phyloP scores from a whole-genome alignment of 2,113 vertebrate genomes.

The Orientallactaga bullata region DNA sequence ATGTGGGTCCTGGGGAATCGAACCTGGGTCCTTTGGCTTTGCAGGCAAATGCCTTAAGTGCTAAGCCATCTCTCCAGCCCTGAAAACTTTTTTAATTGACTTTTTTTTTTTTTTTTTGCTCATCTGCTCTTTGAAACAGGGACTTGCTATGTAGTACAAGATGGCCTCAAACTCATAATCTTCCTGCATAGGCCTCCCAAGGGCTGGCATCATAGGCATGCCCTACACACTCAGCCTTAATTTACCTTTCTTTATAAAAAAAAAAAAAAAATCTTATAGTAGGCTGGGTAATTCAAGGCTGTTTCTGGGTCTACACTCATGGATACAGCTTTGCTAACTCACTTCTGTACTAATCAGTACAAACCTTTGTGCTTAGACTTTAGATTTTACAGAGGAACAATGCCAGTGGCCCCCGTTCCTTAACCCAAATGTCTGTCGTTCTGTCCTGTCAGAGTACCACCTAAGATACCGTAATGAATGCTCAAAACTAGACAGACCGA shows the following conservation, averaged over 20 bases:
- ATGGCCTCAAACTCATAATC: not conserved
- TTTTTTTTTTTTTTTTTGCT: not conserved
- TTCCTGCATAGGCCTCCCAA: no score
- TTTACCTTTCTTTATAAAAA: not conserved
- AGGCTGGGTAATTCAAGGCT: not conserved
- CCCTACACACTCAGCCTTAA: not conserved
- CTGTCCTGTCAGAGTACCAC: not conserved
- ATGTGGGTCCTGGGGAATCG: no score
- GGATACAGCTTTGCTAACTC: constrained; percentile 80
- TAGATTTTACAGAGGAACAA: constrained; percentile 68
- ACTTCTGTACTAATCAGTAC: constrained; percentile 77
- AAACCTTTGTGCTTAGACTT: constrained; percentile 75
- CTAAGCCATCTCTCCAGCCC: no score
- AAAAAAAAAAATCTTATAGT: no score
- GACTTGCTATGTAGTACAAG: not conserved
- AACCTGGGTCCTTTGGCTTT: no score
- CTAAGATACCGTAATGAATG: not conserved
- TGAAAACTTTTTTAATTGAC: not conserved
- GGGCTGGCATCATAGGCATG: not conserved
- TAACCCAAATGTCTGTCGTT: constrained; percentile 38
- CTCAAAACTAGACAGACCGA: not conserved
- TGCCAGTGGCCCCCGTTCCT: constrained; percentile 60
- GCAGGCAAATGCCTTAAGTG: no score
- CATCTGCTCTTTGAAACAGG: not conserved
- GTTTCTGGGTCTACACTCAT: constrained; percentile 66